Conservation (phyloP, 2,888 invertebrate genomes). For the Phengaris arion region DNA sequence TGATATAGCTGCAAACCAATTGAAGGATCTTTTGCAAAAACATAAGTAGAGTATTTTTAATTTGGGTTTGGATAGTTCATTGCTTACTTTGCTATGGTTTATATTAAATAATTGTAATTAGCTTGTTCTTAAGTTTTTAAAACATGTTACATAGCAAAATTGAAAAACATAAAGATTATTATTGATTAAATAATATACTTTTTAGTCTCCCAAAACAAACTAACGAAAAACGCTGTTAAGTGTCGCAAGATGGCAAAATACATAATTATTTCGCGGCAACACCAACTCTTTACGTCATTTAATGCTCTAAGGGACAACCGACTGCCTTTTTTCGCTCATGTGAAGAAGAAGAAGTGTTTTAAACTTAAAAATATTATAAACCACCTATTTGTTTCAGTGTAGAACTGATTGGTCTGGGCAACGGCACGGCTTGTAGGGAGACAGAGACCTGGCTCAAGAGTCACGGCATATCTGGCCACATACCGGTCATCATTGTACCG, state of each 20-base stretch:
- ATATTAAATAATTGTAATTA: constrained; percentile 42
- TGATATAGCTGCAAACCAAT: constrained; percentile 62
- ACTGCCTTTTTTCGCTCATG: neutral
- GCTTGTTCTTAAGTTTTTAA: neutral
- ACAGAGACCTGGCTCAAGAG: constrained; percentile 88
- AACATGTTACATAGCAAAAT: neutral
- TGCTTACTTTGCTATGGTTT: constrained; percentile 35
- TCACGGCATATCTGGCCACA: constrained; percentile 67
- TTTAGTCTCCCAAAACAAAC: no score
- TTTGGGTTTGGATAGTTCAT: neutral
- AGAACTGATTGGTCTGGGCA: constrained; percentile 91
- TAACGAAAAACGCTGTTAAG: no score
- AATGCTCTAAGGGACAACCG: no score
- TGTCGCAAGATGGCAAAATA: no score
- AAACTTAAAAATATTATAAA: neutral
- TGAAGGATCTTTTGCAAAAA: constrained; percentile 78
- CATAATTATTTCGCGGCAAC: no score
- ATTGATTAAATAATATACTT: no score
- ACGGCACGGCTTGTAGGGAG: constrained; percentile 94
- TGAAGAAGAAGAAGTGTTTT: neutral
- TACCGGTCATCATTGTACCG: constrained; percentile 89
- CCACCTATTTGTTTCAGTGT: constrained; percentile 72
- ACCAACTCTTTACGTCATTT: no score
- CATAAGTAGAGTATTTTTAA: constrained; percentile 66
- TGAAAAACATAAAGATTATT: no score